Evolutionary conservation across 2,113 vertebrate species (phyloP), one percentile per base, ranked within the genome.

Genomic region (Xiphorhynchus elegans): DNA sequence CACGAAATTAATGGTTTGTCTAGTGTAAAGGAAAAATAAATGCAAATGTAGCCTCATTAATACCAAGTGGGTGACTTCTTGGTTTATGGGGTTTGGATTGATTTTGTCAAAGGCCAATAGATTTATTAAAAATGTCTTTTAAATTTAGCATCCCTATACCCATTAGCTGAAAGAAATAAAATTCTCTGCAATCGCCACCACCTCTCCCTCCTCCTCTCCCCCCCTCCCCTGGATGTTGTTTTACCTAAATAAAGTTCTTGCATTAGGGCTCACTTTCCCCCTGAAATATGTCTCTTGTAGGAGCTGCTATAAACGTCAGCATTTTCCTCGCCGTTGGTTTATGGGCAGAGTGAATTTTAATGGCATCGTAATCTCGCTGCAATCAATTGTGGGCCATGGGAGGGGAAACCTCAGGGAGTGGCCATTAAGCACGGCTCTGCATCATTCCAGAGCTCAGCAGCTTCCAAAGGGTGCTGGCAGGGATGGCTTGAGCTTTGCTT

Each of bases 21-120:
- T 98, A 98, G 97, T 98, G 97, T 98, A 98, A 98, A 98, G 98
- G 97, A 98, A 98, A 98, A 98, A 98, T 98, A 98, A 98, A 98
- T 98, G 98, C 98, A 98, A 98, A 98, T 98, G 97, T 95, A 97
- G 95, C 92, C 97, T 98, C 98, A 98, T 98, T 98, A 98, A 98
- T 98, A 98, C 98, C 98, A 98, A 98, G 98, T 98, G 98, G 98
- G 95, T 98, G 98, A 98, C 98, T 98, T 98, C 97, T 98, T 98
- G 98, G 98, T 98, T 98, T 98, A 98, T 98, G 98, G 97, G 96
- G 96, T 98, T 98, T 97, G 98, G 98, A 98, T 98, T 98, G 98
- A 98, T 98, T 98, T 98, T 98, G 98, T 98, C 98, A 98, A 98
- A 98, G 97, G 97, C 98, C 98, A 98, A 98, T 98, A 98, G 98